A percentile compares a stretch with the other conserved stretches of the same genome.
Conservation (phyloP, 2,888 invertebrate genomes). For the Hypolimnas misippus region DNA sequence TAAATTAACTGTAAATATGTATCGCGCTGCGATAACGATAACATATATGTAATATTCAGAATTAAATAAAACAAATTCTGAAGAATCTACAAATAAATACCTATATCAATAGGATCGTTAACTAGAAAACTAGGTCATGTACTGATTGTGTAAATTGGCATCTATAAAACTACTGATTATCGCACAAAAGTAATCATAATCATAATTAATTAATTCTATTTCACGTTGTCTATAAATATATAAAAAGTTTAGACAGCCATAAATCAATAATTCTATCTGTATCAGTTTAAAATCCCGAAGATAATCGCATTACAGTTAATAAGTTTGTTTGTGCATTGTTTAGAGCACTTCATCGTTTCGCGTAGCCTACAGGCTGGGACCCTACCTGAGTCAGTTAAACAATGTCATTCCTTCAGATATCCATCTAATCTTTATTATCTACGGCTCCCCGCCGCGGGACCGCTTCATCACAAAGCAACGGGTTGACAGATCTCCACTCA, state of each 20-base stretch:
- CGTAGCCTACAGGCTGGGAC: conserved; percentile 43
- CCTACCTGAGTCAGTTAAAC: conserved; percentile 76
- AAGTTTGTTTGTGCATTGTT: conserved; percentile 80
- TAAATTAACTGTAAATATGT: too few species aligned
- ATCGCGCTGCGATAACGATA: too few species aligned
- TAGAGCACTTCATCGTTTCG: conserved; percentile 64
- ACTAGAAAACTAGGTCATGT: too few species aligned
- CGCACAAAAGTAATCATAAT: too few species aligned
- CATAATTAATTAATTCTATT: too few species aligned
- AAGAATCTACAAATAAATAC: too few species aligned
- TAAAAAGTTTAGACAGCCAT: conserved; percentile 10
- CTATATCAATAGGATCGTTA: too few species aligned
- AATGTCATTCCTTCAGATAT: conserved; percentile 77
- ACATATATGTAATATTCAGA: too few species aligned
- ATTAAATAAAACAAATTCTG: too few species aligned
- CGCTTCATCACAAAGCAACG: conserved; percentile 80
- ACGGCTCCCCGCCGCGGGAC: conserved; percentile 69
- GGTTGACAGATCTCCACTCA: conserved; percentile 81
- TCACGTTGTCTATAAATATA: not conserved
- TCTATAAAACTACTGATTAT: too few species aligned
- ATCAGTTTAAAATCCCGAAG: conserved; percentile 34
- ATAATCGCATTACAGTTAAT: conserved; percentile 76
- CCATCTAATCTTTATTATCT: conserved; percentile 81
- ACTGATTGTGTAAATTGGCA: too few species aligned
- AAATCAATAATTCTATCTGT: conserved; percentile 28